A percentile compares a stretch with the other conserved stretches of the same genome.
Conservation (phyloP, 1,140 invertebrate genomes). For the Papilio helenus region DNA sequence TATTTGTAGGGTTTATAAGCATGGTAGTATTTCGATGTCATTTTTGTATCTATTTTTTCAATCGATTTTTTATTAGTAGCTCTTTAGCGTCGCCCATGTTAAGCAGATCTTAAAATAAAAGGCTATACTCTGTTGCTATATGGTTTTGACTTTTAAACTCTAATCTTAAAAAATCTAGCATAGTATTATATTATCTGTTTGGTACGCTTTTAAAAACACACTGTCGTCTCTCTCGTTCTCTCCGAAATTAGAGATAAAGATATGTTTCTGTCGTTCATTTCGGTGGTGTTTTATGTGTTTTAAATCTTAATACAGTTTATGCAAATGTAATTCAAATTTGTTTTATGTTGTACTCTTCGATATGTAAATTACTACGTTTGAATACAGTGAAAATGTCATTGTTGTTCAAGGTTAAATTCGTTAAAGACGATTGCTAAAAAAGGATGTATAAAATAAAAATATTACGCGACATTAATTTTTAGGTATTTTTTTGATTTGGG, state of each 20-base stretch:
- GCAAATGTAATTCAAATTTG: slow-evolving; percentile 1
- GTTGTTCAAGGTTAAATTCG: neutral
- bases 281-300: neutral
- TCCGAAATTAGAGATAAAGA: neutral
- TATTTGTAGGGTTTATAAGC: no score
- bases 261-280: neutral
- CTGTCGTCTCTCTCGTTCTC: neutral
- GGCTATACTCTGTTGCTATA: no score
- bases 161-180: neutral
- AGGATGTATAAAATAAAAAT: neutral
- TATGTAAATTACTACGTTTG: slow-evolving; percentile 1
- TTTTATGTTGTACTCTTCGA: neutral
- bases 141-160: neutral
- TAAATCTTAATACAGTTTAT: neutral
- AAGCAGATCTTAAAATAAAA: no score
- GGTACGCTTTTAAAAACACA: no score
- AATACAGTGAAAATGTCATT: neutral
- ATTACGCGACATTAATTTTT: no score
- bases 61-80: no score
- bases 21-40: no score
- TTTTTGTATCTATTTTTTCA: no score
- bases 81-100: no score
- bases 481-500: no score
- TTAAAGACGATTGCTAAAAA: neutral
- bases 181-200: no score